These are phyloP conservation scores for Corythornis cristatus DNA, from an alignment of 2,113 vertebrate genomes.

Conservation along the genomic window DNA sequence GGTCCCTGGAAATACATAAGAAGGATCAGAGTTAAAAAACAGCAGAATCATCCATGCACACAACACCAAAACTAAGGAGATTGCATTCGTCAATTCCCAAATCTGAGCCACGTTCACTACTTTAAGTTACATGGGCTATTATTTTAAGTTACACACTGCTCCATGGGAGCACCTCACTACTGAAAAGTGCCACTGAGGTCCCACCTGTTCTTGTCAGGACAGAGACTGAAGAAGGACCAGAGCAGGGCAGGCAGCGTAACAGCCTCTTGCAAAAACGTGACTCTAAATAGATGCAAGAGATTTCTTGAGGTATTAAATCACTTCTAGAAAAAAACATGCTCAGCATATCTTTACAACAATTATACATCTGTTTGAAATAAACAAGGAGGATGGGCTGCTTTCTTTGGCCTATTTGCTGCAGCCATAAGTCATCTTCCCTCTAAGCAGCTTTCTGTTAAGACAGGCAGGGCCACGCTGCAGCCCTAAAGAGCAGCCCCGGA, in stretches of 20 bases:
- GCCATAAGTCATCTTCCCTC: not conserved
- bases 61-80: not conserved
- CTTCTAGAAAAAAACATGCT: conserved; percentile 44
- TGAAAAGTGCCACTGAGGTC: not conserved
- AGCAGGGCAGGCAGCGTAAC: not conserved
- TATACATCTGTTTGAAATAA: conserved; percentile 34
- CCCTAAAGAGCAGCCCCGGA: not conserved
- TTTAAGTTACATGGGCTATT: not conserved
- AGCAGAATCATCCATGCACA: not conserved
- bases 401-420: not conserved
- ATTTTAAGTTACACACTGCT: not conserved
- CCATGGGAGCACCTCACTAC: rapidly evolving
- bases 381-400: conserved; percentile 7
- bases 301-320: conserved; percentile 47
- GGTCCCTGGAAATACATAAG: conserved; percentile 80
- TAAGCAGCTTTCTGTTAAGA: not conserved
- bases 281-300: not conserved
- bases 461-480: not conserved
- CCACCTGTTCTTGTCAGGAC: not conserved
- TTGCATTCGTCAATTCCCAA: not conserved
- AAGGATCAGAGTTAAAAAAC: conserved; percentile 24
- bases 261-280: rapidly evolving
- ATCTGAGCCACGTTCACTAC: not conserved
- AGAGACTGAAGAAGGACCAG: rapidly evolving
- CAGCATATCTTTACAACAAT: conserved; percentile 51